Base-by-base conservation (phyloP, 2,888 invertebrate genomes). In the Drosophila rubida region DNA sequence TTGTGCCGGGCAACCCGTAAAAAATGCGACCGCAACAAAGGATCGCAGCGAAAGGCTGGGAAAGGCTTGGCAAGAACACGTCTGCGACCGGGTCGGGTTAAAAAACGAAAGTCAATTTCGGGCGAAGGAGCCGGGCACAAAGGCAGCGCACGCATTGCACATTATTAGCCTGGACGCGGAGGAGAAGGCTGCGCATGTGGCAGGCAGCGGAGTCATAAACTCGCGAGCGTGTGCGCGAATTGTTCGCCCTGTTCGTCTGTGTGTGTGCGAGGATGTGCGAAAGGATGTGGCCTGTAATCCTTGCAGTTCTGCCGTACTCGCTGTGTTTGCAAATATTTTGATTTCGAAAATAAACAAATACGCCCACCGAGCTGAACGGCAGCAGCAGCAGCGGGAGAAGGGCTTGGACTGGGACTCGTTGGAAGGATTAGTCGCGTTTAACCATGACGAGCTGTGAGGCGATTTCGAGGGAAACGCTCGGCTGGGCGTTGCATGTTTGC, bases 281-380 rank as follows among this genome's bases (percentile, higher is more conserved):
- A 78, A 83, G 87, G 87, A 88, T 88, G 69, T 65, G 59, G 37
- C 4, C 6, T 25, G 25, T 85, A 84, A 85, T 81, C 77, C 85
- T 84, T 75, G 73, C 25, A 57, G 58, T 80, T 79, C 66, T 22
- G 25, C 44, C 59, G 78, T 68, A 78, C 80, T 83, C 83, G 81
- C 66, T 72, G 78, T 75, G 78, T 87, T 88, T 90, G 89, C 87
- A 74, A 90, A 90, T 89, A 87, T 90, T 90, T 90, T 90, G 90
- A 90, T 90, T 89, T 88, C 84, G 74, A 85, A 80, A 81, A 69
- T 79, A 90, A 90, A 90, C 89, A 90, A 90, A 69, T 78, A 88
- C 89, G 89, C 89, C 90, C 78, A 82, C 69, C 30, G 66, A 57
- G 59, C 48, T 37, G 44, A 53, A 9, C 35, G 37, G 44, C 35